phyloP scores from a whole-genome alignment of 2,113 vertebrate genomes.

The Centropus bengalensis region DNA sequence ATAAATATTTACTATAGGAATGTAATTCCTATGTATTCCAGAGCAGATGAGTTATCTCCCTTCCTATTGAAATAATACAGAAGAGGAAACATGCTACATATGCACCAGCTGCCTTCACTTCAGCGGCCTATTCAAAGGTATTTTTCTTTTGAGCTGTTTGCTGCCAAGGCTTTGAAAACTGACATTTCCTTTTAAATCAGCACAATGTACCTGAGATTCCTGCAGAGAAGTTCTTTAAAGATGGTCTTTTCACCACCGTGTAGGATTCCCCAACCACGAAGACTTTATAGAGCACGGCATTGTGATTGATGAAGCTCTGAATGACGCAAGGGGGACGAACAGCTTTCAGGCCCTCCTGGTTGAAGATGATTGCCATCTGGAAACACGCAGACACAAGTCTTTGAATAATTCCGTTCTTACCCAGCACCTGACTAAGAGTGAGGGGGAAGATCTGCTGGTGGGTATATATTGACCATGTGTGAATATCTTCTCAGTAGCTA shows the following conservation, averaged over 20 bases:
- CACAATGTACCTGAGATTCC: constrained; percentile 86
- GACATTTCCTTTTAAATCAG: not conserved
- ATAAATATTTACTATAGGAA: constrained; percentile 1
- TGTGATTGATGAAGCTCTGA: constrained; percentile 99
- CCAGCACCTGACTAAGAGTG: not conserved
- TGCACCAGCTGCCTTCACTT: constrained; percentile 8
- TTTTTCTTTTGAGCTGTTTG: not conserved
- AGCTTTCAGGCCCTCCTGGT: constrained; percentile 90
- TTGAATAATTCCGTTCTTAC: not conserved
- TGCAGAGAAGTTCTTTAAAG: constrained; percentile 95
- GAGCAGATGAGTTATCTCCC: constrained; percentile 3
- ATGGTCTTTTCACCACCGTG: constrained; percentile 95
- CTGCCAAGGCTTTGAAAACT: not conserved
- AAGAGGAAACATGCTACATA: not conserved
- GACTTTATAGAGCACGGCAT: constrained; percentile 96
- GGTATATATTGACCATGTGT: not conserved
- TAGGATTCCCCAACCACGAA: constrained; percentile 97
- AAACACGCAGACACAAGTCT: not conserved
- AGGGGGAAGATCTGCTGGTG: not conserved
- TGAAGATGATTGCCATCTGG: constrained; percentile 99
- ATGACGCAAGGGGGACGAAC: constrained; percentile 94
- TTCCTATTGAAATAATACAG: not conserved
- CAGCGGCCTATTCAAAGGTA: not conserved
- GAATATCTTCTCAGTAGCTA: not conserved
- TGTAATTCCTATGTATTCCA: not conserved